Conservation (phyloP, 92 coral and sea anemone genomes). For the Desmophyllum pertusum region DNA sequence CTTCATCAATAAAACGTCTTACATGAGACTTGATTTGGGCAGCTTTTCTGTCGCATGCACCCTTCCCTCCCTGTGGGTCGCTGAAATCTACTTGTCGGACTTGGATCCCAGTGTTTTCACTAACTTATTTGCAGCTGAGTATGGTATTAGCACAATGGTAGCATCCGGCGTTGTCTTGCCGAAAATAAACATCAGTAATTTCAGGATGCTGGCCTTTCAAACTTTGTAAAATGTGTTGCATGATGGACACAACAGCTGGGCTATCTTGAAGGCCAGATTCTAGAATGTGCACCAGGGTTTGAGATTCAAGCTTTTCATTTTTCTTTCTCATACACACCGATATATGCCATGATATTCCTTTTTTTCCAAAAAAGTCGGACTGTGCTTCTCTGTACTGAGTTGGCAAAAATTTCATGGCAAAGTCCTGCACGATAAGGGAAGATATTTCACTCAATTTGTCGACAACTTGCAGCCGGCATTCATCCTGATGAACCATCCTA, state of each 20-base stretch:
- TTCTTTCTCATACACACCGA: slow-evolving; percentile 27
- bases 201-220: slow-evolving; percentile 55
- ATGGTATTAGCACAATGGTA: slow-evolving; percentile 32
- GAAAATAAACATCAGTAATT: slow-evolving; percentile 44
- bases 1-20: not conserved
- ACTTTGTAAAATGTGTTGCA: slow-evolving; percentile 37
- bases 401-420: slow-evolving; percentile 58
- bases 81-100: slow-evolving; percentile 41
- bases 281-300: slow-evolving; percentile 55
- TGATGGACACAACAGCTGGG: slow-evolving; percentile 47
- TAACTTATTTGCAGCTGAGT: slow-evolving; percentile 20
- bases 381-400: slow-evolving; percentile 43
- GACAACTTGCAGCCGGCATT: slow-evolving; percentile 27
- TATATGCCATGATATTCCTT: slow-evolving; percentile 67
- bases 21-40: slow-evolving; percentile 53
- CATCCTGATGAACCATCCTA: slow-evolving; percentile 48
- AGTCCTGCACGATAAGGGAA: slow-evolving; percentile 63
- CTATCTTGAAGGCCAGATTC: slow-evolving; percentile 49
- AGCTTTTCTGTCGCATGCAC: slow-evolving; percentile 44
- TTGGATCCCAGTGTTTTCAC: slow-evolving; percentile 24
- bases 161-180: slow-evolving; percentile 57
- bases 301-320: slow-evolving; percentile 36
- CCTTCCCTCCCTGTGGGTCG: slow-evolving; percentile 55
- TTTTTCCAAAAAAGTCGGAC: slow-evolving; percentile 59
- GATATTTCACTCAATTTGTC: slow-evolving; percentile 29